Percentiles rank a stretch among this genome's conserved stretches.
Evolutionary conservation across 2,888 invertebrate genomes (phyloP).

Genomic region (Drosophila cognata): DNA sequence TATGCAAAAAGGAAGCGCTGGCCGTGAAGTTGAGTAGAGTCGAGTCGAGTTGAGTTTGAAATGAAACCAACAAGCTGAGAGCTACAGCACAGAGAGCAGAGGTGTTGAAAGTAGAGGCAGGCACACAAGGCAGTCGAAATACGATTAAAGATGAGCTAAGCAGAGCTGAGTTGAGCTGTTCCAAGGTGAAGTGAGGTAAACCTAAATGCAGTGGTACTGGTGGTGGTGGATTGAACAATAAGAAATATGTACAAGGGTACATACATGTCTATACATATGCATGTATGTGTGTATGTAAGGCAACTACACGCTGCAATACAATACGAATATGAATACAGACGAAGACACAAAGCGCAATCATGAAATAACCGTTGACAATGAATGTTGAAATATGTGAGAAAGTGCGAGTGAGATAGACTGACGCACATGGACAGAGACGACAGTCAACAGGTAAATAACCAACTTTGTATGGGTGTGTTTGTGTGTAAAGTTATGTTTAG

Average conservation of each 20-base stretch:
- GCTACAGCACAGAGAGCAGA: conserved; percentile 8
- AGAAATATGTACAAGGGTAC: conserved; percentile 24
- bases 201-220: conserved; percentile 42
- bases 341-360: conserved; percentile 53
- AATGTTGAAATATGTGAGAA: conserved; percentile 44
- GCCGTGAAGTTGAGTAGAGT: conserved; percentile 43
- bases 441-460: conserved; percentile 58
- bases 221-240: conserved; percentile 56
- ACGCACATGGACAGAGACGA: conserved; percentile 29
- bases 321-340: conserved; percentile 25
- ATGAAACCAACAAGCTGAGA: conserved; percentile 43
- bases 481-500: conserved; percentile 31
- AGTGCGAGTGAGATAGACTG: conserved; percentile 34
- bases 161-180: conserved; percentile 19
- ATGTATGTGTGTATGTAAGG: conserved; percentile 4
- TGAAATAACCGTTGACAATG: conserved; percentile 64
- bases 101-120: conserved; percentile 32
- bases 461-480: conserved; percentile 12
- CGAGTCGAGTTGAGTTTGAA: conserved; percentile 33
- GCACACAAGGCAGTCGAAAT: conserved; percentile 32
- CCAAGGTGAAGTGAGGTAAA: conserved; percentile 43
- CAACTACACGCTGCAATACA: conserved; percentile 19
- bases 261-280: conserved; percentile 1
- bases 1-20: conserved; percentile 58
- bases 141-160: conserved; percentile 49